These are phyloP conservation scores for Cistogaster globosa DNA, from an alignment of 2,888 invertebrate genomes.

Conservation along the genomic window DNA sequence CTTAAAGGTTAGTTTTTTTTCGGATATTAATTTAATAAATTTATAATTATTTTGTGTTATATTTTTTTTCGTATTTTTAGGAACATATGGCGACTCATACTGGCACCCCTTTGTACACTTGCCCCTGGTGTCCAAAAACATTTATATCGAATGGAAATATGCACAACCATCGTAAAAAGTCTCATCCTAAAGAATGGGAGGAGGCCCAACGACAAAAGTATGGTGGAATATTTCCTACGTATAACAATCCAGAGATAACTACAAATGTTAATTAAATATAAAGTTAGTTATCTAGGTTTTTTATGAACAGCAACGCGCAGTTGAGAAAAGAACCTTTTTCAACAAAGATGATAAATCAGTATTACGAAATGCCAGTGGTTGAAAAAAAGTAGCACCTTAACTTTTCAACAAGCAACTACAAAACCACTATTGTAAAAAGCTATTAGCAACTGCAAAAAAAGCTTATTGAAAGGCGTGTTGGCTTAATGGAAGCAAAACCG, in stretches of 20 bases:
- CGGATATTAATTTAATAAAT: background rate
- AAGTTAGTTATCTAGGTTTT: no score
- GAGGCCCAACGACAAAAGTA: conserved; percentile 69
- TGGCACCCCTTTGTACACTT: conserved; percentile 78
- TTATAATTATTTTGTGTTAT: background rate
- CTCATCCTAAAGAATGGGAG: conserved; percentile 80
- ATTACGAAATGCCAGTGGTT: no score
- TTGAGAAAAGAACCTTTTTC: no score
- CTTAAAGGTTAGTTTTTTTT: conserved; percentile 75
- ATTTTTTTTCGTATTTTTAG: conserved; percentile 71
- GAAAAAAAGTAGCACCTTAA: no score
- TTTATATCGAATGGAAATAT: conserved; percentile 80
- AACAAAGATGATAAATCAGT: no score
- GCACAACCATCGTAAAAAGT: conserved; percentile 80
- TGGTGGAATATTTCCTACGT: conserved; percentile 45
- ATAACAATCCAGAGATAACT: conserved; percentile 22
- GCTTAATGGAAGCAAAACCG: conserved; percentile 3
- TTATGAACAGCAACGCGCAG: no score
- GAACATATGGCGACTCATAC: conserved; percentile 81
- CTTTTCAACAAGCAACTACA: no score
- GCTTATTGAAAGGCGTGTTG: no score
- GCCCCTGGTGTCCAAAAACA: conserved; percentile 80
- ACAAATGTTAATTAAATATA: background rate
- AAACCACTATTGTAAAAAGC: no score
- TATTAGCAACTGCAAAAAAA: no score